Conservation (phyloP, 2,797 vertebrate genomes). For the Hephaestus fuliginosus region DNA sequence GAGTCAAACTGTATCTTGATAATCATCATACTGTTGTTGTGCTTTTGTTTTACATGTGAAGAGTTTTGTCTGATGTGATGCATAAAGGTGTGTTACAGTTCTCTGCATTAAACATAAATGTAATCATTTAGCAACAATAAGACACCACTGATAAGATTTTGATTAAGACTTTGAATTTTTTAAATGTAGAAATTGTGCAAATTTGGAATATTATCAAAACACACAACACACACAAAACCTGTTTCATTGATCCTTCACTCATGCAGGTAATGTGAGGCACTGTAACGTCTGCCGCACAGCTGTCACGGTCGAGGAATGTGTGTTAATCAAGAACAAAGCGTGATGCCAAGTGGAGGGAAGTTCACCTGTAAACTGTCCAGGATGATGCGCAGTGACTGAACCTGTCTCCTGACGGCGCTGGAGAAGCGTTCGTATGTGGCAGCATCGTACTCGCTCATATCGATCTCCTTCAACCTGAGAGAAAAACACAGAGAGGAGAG, state of each 20-base stretch:
- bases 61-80: not conserved
- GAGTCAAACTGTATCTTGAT: not conserved
- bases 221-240: too few relatives aligned
- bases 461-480: constrained; percentile 93
- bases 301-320: not conserved
- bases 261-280: too few relatives aligned
- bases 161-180: not conserved
- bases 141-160: not conserved
- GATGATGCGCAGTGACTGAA: constrained; percentile 94
- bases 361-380: constrained; percentile 95
- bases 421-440: constrained; percentile 93
- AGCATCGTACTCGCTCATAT: constrained; percentile 97
- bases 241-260: not conserved
- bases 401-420: constrained; percentile 91
- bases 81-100: too few relatives aligned
- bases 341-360: not conserved
- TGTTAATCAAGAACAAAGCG: not conserved
- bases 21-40: not conserved
- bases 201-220: not conserved
- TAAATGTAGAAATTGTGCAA: not conserved
- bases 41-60: not conserved
- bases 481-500: not conserved
- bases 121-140: too few relatives aligned
- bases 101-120: too few relatives aligned
- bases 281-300: not conserved